phyloP scores from a whole-genome alignment of 2,888 invertebrate genomes.

The Dusona sp. region DNA sequence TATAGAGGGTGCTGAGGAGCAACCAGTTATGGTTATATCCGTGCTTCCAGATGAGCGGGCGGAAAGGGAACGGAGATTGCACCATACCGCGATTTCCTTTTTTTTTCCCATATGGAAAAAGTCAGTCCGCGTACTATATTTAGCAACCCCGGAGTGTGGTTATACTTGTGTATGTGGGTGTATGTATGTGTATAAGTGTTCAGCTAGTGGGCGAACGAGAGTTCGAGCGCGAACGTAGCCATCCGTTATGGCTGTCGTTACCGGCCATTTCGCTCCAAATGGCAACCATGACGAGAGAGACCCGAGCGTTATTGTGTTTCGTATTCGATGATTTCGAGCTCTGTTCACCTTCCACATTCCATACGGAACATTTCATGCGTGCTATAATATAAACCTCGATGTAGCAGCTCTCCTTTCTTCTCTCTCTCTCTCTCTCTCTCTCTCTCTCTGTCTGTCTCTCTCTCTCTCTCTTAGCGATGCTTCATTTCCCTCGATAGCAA shows the following conservation, averaged over 20 bases:
- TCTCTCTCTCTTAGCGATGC: not conserved
- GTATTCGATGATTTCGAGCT: constrained; percentile 68
- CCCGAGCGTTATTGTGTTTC: constrained; percentile 64
- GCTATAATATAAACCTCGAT: constrained; percentile 42
- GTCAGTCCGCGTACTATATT: constrained; percentile 23
- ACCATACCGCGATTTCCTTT: constrained; percentile 56
- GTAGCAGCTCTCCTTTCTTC: constrained; percentile 17
- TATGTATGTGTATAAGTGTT: constrained; percentile 26
- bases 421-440: constrained; percentile 11
- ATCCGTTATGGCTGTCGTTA: constrained; percentile 70
- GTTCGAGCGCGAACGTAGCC: constrained; percentile 61
- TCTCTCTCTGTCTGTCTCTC: not conserved
- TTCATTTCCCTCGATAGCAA: constrained; percentile 47
- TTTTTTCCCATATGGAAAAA: constrained; percentile 44
- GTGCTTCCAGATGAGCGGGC: constrained; percentile 45
- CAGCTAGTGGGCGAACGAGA: constrained; percentile 47
- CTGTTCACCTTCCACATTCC: constrained; percentile 37
- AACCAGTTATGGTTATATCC: constrained; percentile 51
- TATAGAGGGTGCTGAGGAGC: constrained; percentile 36
- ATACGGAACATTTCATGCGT: constrained; percentile 25
- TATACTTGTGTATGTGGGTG: constrained; percentile 16
- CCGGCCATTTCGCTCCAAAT: constrained; percentile 69
- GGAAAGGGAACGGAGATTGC: constrained; percentile 45
- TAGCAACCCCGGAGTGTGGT: not conserved
- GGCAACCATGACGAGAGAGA: constrained; percentile 67